phyloP scores from a whole-genome alignment of 2,888 invertebrate species.

The Nymphalis urticae region DNA sequence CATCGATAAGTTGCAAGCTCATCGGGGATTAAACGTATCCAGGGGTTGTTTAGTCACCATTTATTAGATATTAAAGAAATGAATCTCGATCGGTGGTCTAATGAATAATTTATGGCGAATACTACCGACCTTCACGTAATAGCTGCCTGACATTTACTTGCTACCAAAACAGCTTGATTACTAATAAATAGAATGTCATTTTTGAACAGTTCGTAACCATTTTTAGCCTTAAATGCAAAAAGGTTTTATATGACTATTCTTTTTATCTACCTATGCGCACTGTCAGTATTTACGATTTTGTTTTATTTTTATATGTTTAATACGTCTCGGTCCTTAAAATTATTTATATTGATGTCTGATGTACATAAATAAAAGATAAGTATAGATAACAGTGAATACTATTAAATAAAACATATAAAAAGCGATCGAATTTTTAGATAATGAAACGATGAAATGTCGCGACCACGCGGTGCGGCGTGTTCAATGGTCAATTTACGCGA shows the following conservation, averaged over 20 bases:
- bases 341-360: too few relatives aligned
- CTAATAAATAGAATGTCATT: constrained; percentile 13
- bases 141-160: constrained; percentile 23
- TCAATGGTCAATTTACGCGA: constrained; percentile 45
- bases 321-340: too few relatives aligned
- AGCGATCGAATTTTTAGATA: neutral
- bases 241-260: neutral
- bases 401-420: neutral
- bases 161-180: constrained; percentile 17
- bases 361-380: neutral
- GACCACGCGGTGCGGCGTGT: constrained; percentile 17
- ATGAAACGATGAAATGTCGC: constrained; percentile 25
- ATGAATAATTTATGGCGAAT: constrained; percentile 29
- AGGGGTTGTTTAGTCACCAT: constrained; percentile 23
- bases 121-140: constrained; percentile 18
- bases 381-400: constrained; percentile 16
- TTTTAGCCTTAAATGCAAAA: neutral
- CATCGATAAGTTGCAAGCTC: constrained; percentile 20
- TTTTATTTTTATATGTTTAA: neutral
- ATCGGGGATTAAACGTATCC: constrained; percentile 14
- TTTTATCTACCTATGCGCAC: neutral
- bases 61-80: constrained; percentile 32
- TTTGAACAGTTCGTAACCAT: constrained; percentile 12
- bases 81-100: constrained; percentile 27
- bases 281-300: neutral